Base-by-base conservation (phyloP, 2,888 invertebrate species). In the Calliopum simillimum region DNA sequence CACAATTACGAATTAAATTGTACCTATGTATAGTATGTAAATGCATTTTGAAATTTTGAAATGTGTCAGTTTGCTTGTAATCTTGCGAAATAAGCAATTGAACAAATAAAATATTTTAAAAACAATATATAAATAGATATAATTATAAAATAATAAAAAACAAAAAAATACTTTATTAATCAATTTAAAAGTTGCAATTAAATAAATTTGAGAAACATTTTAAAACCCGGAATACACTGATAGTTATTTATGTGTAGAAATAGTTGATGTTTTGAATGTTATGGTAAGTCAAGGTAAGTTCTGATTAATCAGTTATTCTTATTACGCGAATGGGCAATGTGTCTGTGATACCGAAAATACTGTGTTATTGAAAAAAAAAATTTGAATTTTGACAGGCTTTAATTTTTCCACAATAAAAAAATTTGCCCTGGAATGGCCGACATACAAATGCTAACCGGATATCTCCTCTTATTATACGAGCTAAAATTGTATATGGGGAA, bases 11-110 rank as follows among this genome's bases (percentile, higher is more conserved):
- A n/a, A n/a, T n/a, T n/a, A n/a, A n/a, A n/a, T n/a, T n/a, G n/a
- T n/a, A n/a, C n/a, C n/a, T n/a, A n/a, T n/a, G n/a, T n/a, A n/a
- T n/a, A n/a, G n/a, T n/a, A n/a, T n/a, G n/a, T n/a, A n/a, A n/a
- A n/a, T n/a, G n/a, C n/a, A n/a, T n/a, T n/a, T n/a, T n/a, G n/a
- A n/a, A n/a, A n/a, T n/a, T n/a, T n/a, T n/a, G n/a, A n/a, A n/a
- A n/a, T n/a, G n/a, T n/a, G n/a, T n/a, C n/a, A n/a, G n/a, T n/a
- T n/a, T n/a, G n/a, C n/a, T n/a, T n/a, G n/a, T n/a, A n/a, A n/a
- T n/a, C n/a, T n/a, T n/a, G n/a, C n/a, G n/a, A n/a, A n/a, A n/a
- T 76, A 73, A 76, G 66, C 71, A 72, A 73, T 61, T 62, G 66
- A 73, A 74, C 70, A 70, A 72, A 70, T 65, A 71, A 69, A 56